Conservation (phyloP, 2,113 vertebrate species). For the Mesembrinibis cayennensis region DNA sequence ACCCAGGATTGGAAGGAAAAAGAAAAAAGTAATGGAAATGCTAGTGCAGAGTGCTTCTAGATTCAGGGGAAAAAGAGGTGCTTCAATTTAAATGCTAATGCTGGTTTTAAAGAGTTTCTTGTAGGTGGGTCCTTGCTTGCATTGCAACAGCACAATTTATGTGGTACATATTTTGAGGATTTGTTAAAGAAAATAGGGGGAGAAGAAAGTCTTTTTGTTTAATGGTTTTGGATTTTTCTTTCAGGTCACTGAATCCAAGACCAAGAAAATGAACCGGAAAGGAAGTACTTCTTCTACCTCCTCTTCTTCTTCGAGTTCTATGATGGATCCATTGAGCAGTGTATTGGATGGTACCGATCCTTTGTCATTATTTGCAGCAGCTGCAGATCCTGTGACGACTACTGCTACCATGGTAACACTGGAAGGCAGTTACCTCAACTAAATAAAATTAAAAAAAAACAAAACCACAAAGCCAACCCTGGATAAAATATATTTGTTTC, state of each 20-base stretch:
- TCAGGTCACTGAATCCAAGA: constrained; percentile 92
- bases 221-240: background rate
- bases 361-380: constrained; percentile 90
- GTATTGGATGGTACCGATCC: constrained; percentile 94
- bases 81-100: background rate
- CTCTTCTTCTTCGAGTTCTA: constrained; percentile 88
- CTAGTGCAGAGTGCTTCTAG: background rate
- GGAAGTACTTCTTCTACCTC: constrained; percentile 93
- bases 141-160: background rate
- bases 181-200: background rate
- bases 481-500: background rate
- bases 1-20: background rate
- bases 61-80: background rate
- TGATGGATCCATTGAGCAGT: constrained; percentile 89
- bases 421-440: background rate
- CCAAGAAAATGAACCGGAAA: constrained; percentile 85
- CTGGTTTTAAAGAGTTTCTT: background rate
- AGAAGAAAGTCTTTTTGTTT: background rate
- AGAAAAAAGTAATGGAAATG: background rate
- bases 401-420: constrained; percentile 51
- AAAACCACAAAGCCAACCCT: background rate
- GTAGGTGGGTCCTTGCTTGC: background rate
- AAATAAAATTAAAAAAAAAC: background rate
- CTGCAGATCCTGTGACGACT: constrained; percentile 69
- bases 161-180: background rate